A percentile compares a stretch with the other conserved stretches of the same genome.
These are phyloP conservation scores for Alviniconcha strummeri DNA, from an alignment of 2,888 invertebrate species.

Conservation along the genomic window DNA sequence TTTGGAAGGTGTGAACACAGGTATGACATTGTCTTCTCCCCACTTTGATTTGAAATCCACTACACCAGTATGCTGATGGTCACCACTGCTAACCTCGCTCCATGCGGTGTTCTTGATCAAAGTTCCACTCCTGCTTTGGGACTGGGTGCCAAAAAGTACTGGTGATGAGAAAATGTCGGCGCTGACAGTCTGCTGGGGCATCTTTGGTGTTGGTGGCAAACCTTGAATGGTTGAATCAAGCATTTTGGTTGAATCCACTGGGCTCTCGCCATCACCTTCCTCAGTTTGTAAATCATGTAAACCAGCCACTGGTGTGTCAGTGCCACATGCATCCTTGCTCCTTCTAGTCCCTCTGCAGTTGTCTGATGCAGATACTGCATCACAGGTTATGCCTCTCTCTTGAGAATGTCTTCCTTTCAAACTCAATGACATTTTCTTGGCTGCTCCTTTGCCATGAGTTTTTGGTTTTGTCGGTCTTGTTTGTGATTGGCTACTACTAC, in stretches of 20 bases:
- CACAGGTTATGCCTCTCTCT: no score
- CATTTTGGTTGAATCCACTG: no score
- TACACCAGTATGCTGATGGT: no score
- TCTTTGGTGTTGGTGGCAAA: neutral
- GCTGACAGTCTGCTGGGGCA: neutral
- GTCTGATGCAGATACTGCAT: no score
- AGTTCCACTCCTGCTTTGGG: neutral
- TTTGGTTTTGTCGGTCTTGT: neutral
- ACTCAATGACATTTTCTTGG: neutral
- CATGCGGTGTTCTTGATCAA: neutral
- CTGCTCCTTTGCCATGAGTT: neutral
- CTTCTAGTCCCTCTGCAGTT: no score
- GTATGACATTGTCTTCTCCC: neutral
- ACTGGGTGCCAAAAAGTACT: neutral
- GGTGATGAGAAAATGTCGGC: neutral
- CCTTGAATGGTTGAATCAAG: no score
- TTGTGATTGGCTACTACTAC: neutral
- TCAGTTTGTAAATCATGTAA: no score
- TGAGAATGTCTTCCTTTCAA: neutral
- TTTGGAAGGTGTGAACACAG: constrained; percentile 9
- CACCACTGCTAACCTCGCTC: neutral
- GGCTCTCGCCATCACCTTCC: no score
- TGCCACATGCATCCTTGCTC: no score
- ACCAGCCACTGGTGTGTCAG: no score
- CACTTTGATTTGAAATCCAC: neutral